Conservation (phyloP, 2,888 invertebrate genomes). For the Dicyrtoma fusca region DNA sequence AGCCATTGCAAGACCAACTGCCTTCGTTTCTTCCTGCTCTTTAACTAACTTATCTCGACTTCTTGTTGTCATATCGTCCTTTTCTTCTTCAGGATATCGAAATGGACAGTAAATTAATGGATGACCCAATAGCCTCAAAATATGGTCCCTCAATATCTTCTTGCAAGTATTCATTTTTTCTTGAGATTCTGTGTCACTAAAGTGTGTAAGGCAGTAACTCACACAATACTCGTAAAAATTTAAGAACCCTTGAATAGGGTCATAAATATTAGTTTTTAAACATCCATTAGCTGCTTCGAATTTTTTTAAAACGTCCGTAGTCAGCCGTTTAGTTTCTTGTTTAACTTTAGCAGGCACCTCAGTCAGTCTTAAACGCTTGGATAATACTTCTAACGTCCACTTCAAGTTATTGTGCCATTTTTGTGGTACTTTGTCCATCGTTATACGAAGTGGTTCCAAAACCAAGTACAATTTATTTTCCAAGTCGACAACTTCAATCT, state of each 20-base stretch:
- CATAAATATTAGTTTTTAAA: background rate
- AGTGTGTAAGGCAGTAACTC: background rate
- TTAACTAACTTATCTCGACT: background rate
- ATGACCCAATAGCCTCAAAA: background rate
- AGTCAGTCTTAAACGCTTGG: background rate
- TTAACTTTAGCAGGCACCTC: constrained; percentile 5
- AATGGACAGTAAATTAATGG: constrained; percentile 26
- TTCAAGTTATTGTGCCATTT: constrained; percentile 16
- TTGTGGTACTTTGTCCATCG: constrained; percentile 9
- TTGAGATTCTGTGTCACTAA: too few relatives aligned
- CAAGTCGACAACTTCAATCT: constrained; percentile 61
- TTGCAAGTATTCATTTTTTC: background rate
- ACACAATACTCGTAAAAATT: constrained; percentile 11
- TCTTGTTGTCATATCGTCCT: background rate
- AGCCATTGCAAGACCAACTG: background rate
- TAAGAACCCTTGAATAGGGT: constrained; percentile 10
- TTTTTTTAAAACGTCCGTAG: background rate
- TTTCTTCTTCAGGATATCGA: background rate
- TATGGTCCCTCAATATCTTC: background rate
- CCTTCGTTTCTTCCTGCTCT: background rate
- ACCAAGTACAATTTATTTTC: constrained; percentile 18
- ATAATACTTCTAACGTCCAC: constrained; percentile 8
- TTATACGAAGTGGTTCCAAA: background rate
- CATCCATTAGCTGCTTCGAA: background rate
- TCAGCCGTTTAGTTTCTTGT: background rate